Conservation (phyloP, 2,113 vertebrate genomes). For the Sula dactylatra region DNA sequence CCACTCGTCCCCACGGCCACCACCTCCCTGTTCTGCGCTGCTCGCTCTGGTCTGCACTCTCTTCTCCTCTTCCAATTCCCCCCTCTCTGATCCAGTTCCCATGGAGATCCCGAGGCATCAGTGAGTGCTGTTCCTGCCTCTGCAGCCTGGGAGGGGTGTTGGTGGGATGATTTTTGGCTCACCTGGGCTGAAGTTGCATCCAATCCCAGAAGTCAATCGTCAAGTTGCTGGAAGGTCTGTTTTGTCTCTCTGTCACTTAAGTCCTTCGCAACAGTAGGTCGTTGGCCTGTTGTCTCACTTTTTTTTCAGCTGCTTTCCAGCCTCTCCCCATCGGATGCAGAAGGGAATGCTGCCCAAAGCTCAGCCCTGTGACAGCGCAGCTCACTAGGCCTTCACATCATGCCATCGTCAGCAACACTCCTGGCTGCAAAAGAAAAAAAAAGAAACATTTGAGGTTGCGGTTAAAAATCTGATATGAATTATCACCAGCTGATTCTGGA, state of each 20-base stretch:
- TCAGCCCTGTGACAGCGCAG: rapidly evolving
- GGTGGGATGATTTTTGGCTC: not conserved
- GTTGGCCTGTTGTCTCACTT: not conserved
- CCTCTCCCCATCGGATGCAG: not conserved
- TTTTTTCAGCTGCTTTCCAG: not conserved
- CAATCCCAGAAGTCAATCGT: not conserved
- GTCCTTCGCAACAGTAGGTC: not conserved
- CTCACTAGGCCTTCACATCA: rapidly evolving
- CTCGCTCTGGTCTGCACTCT: not conserved
- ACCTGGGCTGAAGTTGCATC: not conserved
- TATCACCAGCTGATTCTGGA: not conserved
- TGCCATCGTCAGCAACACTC: not conserved
- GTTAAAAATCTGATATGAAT: not conserved
- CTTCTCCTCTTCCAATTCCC: not conserved
- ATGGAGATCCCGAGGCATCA: not conserved
- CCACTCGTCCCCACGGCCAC: rapidly evolving
- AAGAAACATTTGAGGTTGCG: not conserved
- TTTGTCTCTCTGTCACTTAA: not conserved
- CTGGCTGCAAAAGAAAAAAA: not conserved
- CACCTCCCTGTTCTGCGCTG: not conserved
- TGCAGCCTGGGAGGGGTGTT: not conserved
- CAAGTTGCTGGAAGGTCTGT: not conserved
- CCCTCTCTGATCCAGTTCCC: not conserved
- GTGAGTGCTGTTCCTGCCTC: not conserved
- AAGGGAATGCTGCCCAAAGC: not conserved